Percentiles rank a stretch among this genome's conserved stretches.
Evolutionary conservation across 2,113 vertebrate species (phyloP).

Genomic region (Anarhynchus alexandrinus): DNA sequence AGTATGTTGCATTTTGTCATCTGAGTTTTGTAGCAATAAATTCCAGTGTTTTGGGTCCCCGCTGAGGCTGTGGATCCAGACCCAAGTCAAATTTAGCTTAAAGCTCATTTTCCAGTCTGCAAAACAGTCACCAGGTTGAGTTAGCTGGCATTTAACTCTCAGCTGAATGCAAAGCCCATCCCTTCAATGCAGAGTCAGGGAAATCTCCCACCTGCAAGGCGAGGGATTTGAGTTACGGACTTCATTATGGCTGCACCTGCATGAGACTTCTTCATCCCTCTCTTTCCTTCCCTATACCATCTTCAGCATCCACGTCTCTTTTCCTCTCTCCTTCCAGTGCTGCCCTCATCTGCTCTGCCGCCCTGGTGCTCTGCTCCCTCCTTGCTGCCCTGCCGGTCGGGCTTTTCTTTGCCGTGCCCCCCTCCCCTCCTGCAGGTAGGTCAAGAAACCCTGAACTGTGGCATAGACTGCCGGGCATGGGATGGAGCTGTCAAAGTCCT

Average conservation of each 20-base stretch:
- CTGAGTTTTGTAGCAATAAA: background rate
- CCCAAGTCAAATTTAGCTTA: background rate
- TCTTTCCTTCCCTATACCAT: rapidly evolving
- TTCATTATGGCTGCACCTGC: background rate
- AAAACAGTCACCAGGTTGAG: background rate
- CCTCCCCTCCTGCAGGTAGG: background rate
- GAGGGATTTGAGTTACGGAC: background rate
- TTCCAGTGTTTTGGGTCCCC: background rate
- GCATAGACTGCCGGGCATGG: background rate
- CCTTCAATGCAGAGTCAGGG: background rate
- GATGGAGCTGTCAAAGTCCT: background rate
- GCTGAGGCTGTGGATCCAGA: background rate
- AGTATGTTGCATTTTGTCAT: background rate
- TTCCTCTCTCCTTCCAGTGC: background rate
- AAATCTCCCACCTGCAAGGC: background rate
- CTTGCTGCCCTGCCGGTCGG: background rate
- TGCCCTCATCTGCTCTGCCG: background rate
- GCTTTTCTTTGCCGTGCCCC: background rate
- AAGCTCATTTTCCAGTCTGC: background rate
- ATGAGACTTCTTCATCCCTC: background rate
- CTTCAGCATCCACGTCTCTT: background rate
- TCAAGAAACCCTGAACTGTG: background rate
- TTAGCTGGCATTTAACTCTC: background rate
- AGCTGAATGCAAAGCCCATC: background rate
- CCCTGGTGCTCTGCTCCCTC: background rate